phyloP scores from a whole-genome alignment of 2,797 vertebrate genomes.

The Triplophysa bombifrons region DNA sequence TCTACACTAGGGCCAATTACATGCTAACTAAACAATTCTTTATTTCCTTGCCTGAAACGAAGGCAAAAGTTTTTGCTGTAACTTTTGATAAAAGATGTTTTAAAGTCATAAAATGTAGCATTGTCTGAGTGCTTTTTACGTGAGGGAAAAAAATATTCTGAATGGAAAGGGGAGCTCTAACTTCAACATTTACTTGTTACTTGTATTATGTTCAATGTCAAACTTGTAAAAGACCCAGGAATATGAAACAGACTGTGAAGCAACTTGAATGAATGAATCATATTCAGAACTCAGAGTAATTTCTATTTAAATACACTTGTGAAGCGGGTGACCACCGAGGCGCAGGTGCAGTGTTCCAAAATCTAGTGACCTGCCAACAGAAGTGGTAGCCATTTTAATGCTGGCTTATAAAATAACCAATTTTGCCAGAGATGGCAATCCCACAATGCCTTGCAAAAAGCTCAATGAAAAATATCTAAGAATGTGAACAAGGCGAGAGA shows the following conservation, averaged over 20 bases:
- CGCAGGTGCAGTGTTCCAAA: background rate
- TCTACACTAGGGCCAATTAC: constrained; percentile 28
- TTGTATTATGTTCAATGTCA: constrained; percentile 5
- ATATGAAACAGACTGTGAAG: constrained; percentile 22
- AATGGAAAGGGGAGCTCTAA: background rate
- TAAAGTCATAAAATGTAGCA: background rate
- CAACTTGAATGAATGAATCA: constrained; percentile 30
- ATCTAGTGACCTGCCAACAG: background rate
- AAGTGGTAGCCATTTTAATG: background rate
- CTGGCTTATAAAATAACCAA: background rate
- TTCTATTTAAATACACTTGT: constrained; percentile 21
- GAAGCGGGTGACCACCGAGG: constrained; percentile 4
- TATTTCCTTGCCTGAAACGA: background rate
- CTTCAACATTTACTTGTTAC: background rate
- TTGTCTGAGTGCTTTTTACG: background rate
- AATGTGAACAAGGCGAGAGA: background rate
- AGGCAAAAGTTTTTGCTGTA: background rate
- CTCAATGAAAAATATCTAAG: too few relatives aligned
- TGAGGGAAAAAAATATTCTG: background rate
- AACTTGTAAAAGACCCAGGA: constrained; percentile 2
- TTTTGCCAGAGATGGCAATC: background rate
- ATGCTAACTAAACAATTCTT: constrained; percentile 33
- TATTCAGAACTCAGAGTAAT: background rate
- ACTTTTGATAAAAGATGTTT: background rate
- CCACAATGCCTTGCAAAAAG: too few relatives aligned